These are phyloP conservation scores for Myotis daubentonii DNA, from an alignment of 2,797 vertebrate species.

Conservation along the genomic window DNA sequence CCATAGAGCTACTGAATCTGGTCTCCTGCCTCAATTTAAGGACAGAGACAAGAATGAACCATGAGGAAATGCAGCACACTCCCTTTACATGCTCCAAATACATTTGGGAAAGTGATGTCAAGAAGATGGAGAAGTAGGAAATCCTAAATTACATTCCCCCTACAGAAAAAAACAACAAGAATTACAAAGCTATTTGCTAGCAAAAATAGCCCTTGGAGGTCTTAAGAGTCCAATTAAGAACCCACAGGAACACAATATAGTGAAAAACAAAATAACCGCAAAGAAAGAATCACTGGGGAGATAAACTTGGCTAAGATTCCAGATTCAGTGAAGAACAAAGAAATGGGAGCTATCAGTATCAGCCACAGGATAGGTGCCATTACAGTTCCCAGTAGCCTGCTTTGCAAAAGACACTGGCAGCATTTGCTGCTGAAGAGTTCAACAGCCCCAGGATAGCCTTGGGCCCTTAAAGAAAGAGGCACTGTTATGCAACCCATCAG, in stretches of 20 bases:
- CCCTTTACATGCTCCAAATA: background rate
- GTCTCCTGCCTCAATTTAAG: background rate
- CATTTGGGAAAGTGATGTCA: background rate
- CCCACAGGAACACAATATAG: background rate
- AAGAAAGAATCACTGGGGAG: background rate
- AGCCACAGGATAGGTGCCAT: background rate
- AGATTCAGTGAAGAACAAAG: background rate
- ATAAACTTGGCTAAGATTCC: background rate
- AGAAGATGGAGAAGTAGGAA: background rate
- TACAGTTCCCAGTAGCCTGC: background rate
- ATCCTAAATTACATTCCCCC: background rate
- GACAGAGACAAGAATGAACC: background rate
- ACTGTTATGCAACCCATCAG: background rate
- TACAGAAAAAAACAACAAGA: background rate
- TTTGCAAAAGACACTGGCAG: background rate
- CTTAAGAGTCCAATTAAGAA: background rate
- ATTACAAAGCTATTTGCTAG: background rate
- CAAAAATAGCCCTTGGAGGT: background rate
- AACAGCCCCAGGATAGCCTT: background rate
- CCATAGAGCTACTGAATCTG: background rate
- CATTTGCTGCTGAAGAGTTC: background rate
- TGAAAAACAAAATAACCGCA: background rate
- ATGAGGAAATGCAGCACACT: background rate
- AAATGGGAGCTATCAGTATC: background rate
- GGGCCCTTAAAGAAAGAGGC: background rate